phyloP scores from a whole-genome alignment of 1,140 invertebrate species.

The Drosophila aff. region DNA sequence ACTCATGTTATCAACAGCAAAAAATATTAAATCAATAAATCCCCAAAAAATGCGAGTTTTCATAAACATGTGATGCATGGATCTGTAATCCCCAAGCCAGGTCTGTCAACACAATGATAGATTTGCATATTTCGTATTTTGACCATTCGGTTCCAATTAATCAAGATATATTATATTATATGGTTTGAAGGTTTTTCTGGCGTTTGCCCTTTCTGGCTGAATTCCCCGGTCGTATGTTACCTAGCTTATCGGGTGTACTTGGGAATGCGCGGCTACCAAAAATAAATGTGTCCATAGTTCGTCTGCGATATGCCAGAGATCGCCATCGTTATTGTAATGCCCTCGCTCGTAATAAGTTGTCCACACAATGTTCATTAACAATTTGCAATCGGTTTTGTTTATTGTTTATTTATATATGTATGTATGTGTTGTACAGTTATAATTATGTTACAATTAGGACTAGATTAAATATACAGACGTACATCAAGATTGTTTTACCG shows the following conservation, averaged over 20 bases:
- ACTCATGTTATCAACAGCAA: constrained; percentile 52
- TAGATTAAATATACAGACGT: constrained; percentile 73
- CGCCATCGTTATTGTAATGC: constrained; percentile 9
- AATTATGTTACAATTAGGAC: constrained; percentile 80
- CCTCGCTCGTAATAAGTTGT: constrained; percentile 18
- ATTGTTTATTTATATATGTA: constrained; percentile 51
- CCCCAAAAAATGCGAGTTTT: constrained; percentile 37
- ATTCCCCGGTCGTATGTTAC: constrained; percentile 5
- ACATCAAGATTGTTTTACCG: constrained; percentile 66
- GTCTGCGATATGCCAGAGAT: constrained; percentile 12
- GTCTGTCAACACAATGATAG: constrained; percentile 42
- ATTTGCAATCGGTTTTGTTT: constrained; percentile 61
- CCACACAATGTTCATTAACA: constrained; percentile 34
- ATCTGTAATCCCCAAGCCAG: constrained; percentile 30
- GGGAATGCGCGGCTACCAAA: constrained; percentile 1
- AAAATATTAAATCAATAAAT: constrained; percentile 38
- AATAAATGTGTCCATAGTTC: constrained; percentile 9
- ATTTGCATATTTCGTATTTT: constrained; percentile 41
- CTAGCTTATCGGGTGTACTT: constrained; percentile 20
- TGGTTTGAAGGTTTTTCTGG: constrained; percentile 8
- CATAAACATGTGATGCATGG: constrained; percentile 61
- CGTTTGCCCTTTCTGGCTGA: constrained; percentile 5
- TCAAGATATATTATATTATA: constrained; percentile 32
- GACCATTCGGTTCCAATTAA: constrained; percentile 34
- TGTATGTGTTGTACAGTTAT: constrained; percentile 66